Evolutionary conservation across 2,888 invertebrate species (phyloP).

Genomic region (Monopis laevigella): DNA sequence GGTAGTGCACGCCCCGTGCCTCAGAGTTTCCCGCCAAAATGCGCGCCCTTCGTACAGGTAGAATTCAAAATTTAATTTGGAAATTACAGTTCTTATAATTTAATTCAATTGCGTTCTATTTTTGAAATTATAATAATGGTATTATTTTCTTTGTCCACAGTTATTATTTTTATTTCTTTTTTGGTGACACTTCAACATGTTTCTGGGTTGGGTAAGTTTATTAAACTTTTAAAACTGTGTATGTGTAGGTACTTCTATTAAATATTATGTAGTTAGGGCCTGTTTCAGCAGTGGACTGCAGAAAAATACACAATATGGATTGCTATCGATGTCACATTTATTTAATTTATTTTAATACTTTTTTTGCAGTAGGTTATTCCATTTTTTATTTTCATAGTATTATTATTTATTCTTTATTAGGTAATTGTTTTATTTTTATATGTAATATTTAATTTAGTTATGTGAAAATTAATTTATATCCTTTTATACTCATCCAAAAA

Average conservation of each 20-base stretch:
- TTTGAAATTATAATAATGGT: not conserved
- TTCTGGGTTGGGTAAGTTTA: not conserved
- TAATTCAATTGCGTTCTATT: not conserved
- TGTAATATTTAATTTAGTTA: too few relatives aligned
- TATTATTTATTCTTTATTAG: too few relatives aligned
- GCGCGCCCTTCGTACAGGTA: conserved; percentile 8
- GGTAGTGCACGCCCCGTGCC: conserved; percentile 33
- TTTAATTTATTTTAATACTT: too few relatives aligned
- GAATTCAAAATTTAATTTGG: not conserved
- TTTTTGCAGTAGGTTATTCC: too few relatives aligned
- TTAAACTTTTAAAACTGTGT: not conserved
- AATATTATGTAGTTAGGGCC: too few relatives aligned
- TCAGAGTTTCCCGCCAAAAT: conserved; percentile 11
- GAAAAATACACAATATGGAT: too few relatives aligned
- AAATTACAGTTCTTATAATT: not conserved
- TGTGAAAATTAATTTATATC: too few relatives aligned
- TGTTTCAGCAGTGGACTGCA: too few relatives aligned
- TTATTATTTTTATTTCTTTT: not conserved
- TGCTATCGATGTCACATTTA: too few relatives aligned
- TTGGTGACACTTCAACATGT: not conserved
- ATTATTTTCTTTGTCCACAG: conserved; percentile 1
- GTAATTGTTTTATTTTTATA: too few relatives aligned
- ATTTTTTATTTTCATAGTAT: too few relatives aligned
- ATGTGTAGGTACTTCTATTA: not conserved
- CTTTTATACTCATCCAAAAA: too few relatives aligned